Evolutionary conservation across 64 coral and sea anemone species (phyloP), one percentile per base, ranked within the genome.

Genomic region (Porites australiensis): DNA sequence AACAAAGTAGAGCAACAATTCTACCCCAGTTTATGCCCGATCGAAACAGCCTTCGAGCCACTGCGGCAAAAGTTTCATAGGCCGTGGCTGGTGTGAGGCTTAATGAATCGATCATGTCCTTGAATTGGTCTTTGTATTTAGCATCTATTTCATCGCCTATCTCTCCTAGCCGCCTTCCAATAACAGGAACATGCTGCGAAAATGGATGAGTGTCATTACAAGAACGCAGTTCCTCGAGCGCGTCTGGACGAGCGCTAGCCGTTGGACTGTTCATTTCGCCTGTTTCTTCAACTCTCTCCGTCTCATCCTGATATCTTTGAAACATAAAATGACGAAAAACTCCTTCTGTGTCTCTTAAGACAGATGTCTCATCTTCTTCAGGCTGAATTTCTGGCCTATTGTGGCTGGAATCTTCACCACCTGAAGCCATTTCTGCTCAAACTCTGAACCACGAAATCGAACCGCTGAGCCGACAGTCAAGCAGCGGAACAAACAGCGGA

Each of bases 91-190:
- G 88, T 16, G 91, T 96, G 14, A 99, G 79, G 54, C 92, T 91
- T 50, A 99, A 88, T 55, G 90, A 88, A 53, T 94, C 94, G 13
- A 99, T 99, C 98, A 99, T 99, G 11, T 99, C 98, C 73, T 96
- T 95, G 77, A 99, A 99, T 65, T 99, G 94, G 20, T 99, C 98
- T 64, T 95, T 96, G 62, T 99, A 99, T 81, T 85, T 96, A 74
- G 91, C 91, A 86, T 96, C 91, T 55, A 99, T 99, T 88, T 99
- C 94, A 87, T 99, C 98, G 61, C 98, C 98, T 70, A 99, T 86
- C 64, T 99, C 98, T 89, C 98, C 94, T 58, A 99, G 80, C 50
- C 98, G 94, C 73, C 76, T 90, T 8, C 98, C 94, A 69, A 99
- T 93, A 52, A 92, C 81, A 27, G 88, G 87, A 66, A 94, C 93